Conservation (phyloP, 2,888 invertebrate genomes). For the Meganola albula region DNA sequence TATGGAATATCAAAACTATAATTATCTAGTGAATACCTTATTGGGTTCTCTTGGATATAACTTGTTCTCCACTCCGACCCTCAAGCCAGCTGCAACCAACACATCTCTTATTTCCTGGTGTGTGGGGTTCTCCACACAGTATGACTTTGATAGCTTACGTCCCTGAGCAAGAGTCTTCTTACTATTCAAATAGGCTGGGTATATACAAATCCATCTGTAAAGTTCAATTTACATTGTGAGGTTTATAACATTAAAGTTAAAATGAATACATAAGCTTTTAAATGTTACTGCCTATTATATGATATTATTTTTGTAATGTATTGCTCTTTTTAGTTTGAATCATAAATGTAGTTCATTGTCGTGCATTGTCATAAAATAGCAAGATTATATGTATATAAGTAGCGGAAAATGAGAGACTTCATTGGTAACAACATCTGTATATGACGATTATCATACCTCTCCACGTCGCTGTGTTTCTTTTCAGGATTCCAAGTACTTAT, state of each 20-base stretch:
- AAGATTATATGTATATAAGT: too few species aligned
- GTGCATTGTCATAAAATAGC: too few species aligned
- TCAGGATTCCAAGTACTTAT: constrained; percentile 82
- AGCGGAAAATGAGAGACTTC: neutral
- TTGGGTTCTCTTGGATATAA: constrained; percentile 93
- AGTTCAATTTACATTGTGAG: too few species aligned
- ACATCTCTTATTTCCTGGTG: constrained; percentile 97
- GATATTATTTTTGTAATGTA: too few species aligned
- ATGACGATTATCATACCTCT: too few species aligned
- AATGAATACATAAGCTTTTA: too few species aligned
- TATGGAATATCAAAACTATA: too few species aligned
- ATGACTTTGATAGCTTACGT: constrained; percentile 87
- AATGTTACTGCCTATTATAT: too few species aligned
- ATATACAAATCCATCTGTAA: constrained; percentile 95
- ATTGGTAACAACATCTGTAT: too few species aligned
- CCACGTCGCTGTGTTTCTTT: constrained; percentile 86
- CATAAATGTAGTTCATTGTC: too few species aligned
- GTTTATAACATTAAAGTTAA: too few species aligned
- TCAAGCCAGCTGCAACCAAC: constrained; percentile 87
- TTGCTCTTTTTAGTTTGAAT: too few species aligned
- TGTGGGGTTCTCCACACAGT: constrained; percentile 96
- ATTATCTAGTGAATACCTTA: constrained; percentile 81
- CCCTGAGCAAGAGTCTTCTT: constrained; percentile 95
- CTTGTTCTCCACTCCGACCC: constrained; percentile 94
- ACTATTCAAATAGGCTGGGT: constrained; percentile 97